Evolutionary conservation across 2,113 vertebrate species (phyloP).

Genomic region (Oenanthe melanoleuca): DNA sequence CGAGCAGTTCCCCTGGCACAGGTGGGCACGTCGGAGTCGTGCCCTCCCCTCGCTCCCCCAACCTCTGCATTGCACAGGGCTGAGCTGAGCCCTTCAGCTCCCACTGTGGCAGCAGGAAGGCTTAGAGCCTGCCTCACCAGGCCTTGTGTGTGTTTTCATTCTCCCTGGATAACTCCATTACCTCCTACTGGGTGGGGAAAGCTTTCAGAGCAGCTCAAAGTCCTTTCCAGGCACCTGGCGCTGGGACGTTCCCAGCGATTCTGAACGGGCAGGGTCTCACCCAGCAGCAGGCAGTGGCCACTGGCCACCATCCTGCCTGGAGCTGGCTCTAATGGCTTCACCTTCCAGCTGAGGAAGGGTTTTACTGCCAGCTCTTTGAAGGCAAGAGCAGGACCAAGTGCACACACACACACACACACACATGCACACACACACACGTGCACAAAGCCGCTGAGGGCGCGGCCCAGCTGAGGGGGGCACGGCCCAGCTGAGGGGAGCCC

Average conservation of each 20-base stretch:
- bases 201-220: neutral
- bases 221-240: neutral
- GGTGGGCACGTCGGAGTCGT: neutral
- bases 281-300: neutral
- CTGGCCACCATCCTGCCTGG: neutral
- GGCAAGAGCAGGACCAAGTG: neutral
- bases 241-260: neutral
- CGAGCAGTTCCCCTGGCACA: neutral
- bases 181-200: neutral
- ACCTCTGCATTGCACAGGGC: neutral
- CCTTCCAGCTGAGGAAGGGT: neutral
- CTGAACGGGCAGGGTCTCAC: neutral
- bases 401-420: accelerated
- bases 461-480: conserved; percentile 35
- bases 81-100: neutral
- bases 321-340: neutral
- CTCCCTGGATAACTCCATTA: neutral
- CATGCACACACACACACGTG: neutral
- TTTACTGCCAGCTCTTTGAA: neutral
- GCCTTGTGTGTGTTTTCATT: neutral
- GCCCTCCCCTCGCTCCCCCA: neutral
- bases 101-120: neutral
- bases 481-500: conserved; percentile 55
- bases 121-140: neutral
- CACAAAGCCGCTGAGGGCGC: neutral